Conservation (phyloP, 2,888 invertebrate species). For the Sarcophaga variegata region DNA sequence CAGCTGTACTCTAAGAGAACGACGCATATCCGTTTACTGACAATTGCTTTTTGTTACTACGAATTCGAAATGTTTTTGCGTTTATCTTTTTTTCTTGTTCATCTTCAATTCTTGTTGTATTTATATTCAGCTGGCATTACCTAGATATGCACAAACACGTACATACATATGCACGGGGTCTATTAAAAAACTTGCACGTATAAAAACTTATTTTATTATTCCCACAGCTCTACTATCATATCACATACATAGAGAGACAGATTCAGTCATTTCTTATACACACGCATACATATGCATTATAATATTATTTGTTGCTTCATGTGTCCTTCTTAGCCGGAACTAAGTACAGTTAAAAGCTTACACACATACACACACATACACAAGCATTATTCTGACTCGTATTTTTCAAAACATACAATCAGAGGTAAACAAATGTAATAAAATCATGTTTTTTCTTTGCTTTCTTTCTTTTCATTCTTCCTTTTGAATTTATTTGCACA, state of each 20-base stretch:
- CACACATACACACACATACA: too few species aligned
- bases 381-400: too few species aligned
- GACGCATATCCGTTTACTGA: slow-evolving; percentile 56
- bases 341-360: slow-evolving; percentile 4
- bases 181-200: slow-evolving; percentile 5
- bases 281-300: not conserved
- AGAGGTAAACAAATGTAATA: slow-evolving; percentile 54
- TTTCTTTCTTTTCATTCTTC: not conserved
- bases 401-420: not conserved
- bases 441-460: not conserved
- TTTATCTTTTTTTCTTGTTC: slow-evolving; percentile 5
- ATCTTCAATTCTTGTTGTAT: too few species aligned
- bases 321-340: slow-evolving; percentile 54
- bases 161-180: not conserved
- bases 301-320: slow-evolving; percentile 3
- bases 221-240: not conserved
- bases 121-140: not conserved
- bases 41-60: slow-evolving; percentile 40
- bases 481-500: too few species aligned
- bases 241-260: not conserved
- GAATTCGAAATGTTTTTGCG: slow-evolving; percentile 46
- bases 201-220: slow-evolving; percentile 10
- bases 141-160: not conserved
- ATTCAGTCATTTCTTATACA: not conserved
- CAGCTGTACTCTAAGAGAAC: slow-evolving; percentile 17